These are phyloP conservation scores for Chlorops oryzae DNA, from an alignment of 1,140 invertebrate species.

Conservation along the genomic window DNA sequence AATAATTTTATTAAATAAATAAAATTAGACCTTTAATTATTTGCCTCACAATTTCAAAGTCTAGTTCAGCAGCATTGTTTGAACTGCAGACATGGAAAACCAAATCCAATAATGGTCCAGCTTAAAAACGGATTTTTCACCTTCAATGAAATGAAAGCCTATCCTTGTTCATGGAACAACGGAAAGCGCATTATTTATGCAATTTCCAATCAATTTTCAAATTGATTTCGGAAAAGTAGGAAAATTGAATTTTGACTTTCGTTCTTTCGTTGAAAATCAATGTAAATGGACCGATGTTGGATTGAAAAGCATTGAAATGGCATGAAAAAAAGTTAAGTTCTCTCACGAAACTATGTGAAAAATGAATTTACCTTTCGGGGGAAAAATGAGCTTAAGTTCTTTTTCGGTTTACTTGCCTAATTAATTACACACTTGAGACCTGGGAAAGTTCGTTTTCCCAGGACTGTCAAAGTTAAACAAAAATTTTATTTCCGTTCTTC, in stretches of 20 bases:
- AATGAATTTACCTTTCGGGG: conserved; percentile 28
- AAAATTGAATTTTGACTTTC: conserved; percentile 14
- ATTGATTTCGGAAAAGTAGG: conserved; percentile 20
- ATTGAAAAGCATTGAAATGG: no score
- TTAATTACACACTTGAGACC: conserved; percentile 45
- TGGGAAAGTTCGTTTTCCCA: not conserved
- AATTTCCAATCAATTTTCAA: conserved; percentile 39
- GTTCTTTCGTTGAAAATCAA: not conserved
- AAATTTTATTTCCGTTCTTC: not conserved
- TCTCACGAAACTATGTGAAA: conserved; percentile 26
- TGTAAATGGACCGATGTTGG: conserved; percentile 11
- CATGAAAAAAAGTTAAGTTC: no score
- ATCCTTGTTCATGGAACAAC: no score
- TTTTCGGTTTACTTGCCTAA: conserved; percentile 24
- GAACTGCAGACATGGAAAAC: conserved; percentile 17
- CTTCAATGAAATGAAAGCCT: not conserved
- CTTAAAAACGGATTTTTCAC: not conserved
- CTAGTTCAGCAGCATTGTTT: conserved; percentile 14
- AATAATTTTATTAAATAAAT: not conserved
- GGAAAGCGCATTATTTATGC: conserved; percentile 41
- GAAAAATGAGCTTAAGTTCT: conserved; percentile 16
- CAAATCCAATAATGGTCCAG: not conserved
- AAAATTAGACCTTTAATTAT: not conserved
- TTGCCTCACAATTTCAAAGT: conserved; percentile 11
- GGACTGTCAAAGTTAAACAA: no score